These are phyloP conservation scores for Sitobion miscanthi DNA, from an alignment of 1,140 invertebrate species.

Conservation along the genomic window DNA sequence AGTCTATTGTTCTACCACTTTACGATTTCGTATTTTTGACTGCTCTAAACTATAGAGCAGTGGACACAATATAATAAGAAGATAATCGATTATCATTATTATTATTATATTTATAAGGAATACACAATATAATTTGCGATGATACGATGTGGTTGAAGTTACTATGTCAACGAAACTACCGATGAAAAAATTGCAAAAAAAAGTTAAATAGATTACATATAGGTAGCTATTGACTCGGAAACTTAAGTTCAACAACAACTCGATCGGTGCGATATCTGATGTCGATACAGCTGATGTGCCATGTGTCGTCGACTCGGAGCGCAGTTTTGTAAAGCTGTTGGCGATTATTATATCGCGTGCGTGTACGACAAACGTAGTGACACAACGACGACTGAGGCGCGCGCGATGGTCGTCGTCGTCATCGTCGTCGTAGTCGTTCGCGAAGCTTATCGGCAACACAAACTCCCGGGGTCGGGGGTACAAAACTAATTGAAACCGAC, in stretches of 20 bases:
- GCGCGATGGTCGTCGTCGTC: not conserved
- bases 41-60: not conserved
- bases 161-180: not conserved
- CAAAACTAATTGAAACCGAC: conserved; percentile 56
- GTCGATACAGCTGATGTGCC: not conserved
- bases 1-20: not conserved
- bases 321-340: not conserved
- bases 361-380: not conserved
- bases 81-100: not conserved
- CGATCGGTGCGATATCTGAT: not conserved
- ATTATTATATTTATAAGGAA: no score
- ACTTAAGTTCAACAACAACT: not conserved
- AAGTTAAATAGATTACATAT: not conserved
- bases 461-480: not conserved
- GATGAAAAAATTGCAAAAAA: not conserved
- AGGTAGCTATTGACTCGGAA: not conserved
- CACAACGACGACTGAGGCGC: not conserved
- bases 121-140: no score
- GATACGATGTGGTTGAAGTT: no score
- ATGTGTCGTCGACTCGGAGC: not conserved
- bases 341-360: not conserved
- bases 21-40: not conserved
- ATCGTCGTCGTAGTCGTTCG: not conserved
- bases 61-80: not conserved
- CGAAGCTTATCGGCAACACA: conserved; percentile 32